A percentile compares a stretch with the other conserved stretches of the same genome.
phyloP scores from a whole-genome alignment of 2,888 invertebrate genomes.

The Hyposoter didymator region DNA sequence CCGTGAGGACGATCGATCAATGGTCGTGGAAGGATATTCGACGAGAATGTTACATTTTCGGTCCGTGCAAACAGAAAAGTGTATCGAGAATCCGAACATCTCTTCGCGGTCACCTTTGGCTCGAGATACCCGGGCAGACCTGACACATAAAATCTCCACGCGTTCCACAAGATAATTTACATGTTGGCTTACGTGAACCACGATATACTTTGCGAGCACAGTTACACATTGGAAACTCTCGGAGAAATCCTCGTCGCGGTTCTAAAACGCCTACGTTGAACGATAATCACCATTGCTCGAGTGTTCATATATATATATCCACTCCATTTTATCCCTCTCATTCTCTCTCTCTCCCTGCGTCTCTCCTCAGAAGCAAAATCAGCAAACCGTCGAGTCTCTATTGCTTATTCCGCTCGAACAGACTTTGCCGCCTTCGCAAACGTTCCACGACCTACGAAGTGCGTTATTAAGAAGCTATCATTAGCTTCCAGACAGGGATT shows the following conservation, averaged over 20 bases:
- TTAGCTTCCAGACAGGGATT: slow-evolving; percentile 22
- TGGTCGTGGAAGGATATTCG: neutral
- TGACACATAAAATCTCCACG: slow-evolving; percentile 44
- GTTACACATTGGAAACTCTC: slow-evolving; percentile 35
- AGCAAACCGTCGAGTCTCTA: slow-evolving; percentile 40
- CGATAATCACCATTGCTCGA: slow-evolving; percentile 58
- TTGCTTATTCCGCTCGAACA: slow-evolving; percentile 49
- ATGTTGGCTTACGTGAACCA: slow-evolving; percentile 5
- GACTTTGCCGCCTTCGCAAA: slow-evolving; percentile 50
- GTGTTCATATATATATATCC: neutral
- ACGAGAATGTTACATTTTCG: slow-evolving; percentile 9
- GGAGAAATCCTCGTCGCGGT: slow-evolving; percentile 33
- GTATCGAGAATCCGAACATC: slow-evolving; percentile 24
- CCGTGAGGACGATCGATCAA: no score
- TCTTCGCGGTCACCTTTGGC: slow-evolving; percentile 38
- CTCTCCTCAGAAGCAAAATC: slow-evolving; percentile 47
- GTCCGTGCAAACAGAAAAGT: slow-evolving; percentile 3
- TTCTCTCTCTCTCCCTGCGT: neutral
- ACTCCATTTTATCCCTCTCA: slow-evolving; percentile 8
- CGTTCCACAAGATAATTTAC: slow-evolving; percentile 43
- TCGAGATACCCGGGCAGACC: slow-evolving; percentile 44
- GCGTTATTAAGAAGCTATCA: slow-evolving; percentile 56
- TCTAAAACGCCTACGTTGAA: slow-evolving; percentile 48
- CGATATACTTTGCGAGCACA: slow-evolving; percentile 13
- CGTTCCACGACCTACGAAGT: slow-evolving; percentile 21